Conservation (phyloP, 2,797 vertebrate species). For the Lophotriccus pileatus region DNA sequence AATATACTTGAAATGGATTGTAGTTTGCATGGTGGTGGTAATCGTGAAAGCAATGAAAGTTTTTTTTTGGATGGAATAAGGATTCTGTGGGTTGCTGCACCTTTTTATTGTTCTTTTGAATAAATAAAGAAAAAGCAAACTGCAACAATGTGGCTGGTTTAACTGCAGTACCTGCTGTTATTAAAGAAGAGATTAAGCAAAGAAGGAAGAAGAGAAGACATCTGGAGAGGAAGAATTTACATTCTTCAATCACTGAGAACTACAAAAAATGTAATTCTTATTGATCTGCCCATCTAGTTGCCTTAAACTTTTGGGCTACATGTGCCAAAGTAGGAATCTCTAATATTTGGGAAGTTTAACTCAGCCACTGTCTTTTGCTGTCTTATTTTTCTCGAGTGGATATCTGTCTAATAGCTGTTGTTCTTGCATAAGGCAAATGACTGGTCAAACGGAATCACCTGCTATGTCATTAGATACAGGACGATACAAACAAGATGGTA, state of each 20-base stretch:
- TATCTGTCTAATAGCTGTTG: not conserved
- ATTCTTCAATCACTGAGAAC: not conserved
- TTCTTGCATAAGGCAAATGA: not conserved
- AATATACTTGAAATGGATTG: not conserved
- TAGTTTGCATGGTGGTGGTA: not conserved
- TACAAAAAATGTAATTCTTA: not conserved
- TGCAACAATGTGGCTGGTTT: fast-evolving
- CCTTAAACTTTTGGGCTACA: not conserved
- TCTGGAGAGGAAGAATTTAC: not conserved
- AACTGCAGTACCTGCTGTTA: not conserved
- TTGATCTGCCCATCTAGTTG: not conserved
- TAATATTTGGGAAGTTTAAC: not conserved
- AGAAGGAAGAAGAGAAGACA: not conserved
- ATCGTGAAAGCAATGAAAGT: not conserved
- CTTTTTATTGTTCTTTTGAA: not conserved
- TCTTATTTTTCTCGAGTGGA: not conserved
- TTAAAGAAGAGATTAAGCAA: not conserved
- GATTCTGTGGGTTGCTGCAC: not conserved
- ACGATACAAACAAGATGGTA: not conserved
- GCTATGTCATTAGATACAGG: not conserved
- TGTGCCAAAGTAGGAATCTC: not conserved
- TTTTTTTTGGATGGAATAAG: not conserved
- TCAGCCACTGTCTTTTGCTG: not conserved
- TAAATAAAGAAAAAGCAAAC: not conserved
- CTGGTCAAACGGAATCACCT: not conserved